Evolutionary conservation across 2,888 invertebrate species (phyloP).

Genomic region (Phania funesta): DNA sequence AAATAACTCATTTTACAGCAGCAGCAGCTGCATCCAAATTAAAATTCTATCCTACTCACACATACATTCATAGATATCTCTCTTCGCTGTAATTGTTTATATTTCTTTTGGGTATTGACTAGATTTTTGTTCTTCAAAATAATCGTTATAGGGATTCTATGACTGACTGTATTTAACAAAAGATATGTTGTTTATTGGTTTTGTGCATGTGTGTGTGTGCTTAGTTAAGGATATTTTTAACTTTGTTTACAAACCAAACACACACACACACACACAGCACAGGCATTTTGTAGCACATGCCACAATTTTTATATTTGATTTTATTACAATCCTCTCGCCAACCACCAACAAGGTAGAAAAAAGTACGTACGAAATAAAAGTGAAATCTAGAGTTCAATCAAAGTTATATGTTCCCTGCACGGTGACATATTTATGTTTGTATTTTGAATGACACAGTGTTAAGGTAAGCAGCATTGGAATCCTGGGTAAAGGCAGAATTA

Average conservation of each 20-base stretch:
- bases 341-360: neutral
- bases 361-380: neutral
- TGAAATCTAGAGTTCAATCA: conserved; percentile 14
- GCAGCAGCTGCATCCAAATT: conserved; percentile 59
- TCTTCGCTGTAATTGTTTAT: neutral
- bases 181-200: neutral
- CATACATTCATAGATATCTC: conserved; percentile 7
- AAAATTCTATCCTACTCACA: conserved; percentile 31
- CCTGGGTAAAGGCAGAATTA: neutral
- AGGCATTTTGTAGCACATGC: conserved; percentile 61
- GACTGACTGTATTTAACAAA: conserved; percentile 30
- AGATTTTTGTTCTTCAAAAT: conserved; percentile 23
- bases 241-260: conserved; percentile 22
- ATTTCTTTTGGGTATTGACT: conserved; percentile 12
- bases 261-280: neutral
- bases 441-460: neutral
- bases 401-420: neutral
- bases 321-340: conserved; percentile 45
- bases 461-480: conserved; percentile 28
- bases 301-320: conserved; percentile 62
- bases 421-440: neutral
- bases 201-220: conserved; percentile 1
- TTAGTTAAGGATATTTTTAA: conserved; percentile 37
- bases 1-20: conserved; percentile 66
- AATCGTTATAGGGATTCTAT: conserved; percentile 17